Conservation (phyloP, 2,888 invertebrate genomes). For the Tachina fera region DNA sequence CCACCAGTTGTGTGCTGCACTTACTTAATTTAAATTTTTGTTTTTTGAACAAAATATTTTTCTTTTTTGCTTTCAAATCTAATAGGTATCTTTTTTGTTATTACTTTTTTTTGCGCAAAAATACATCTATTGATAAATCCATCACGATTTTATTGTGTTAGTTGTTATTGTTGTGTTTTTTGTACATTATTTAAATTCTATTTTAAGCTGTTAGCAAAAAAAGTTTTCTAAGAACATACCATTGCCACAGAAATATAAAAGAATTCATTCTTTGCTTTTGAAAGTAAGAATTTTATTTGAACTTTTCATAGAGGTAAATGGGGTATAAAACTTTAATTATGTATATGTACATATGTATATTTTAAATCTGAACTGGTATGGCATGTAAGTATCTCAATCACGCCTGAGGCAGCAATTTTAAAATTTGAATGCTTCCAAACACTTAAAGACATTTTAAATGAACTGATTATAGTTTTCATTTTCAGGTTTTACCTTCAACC, state of each 20-base stretch:
- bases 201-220: slow-evolving; percentile 15
- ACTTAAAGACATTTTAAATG: no score
- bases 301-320: background rate
- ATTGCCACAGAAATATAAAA: slow-evolving; percentile 14
- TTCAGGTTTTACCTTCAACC: no score
- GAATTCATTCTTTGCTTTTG: slow-evolving; percentile 14
- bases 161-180: slow-evolving; percentile 39
- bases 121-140: slow-evolving; percentile 52
- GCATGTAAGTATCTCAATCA: no score
- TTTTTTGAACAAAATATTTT: background rate
- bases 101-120: slow-evolving; percentile 13
- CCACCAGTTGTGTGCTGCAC: slow-evolving; percentile 30
- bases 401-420: no score
- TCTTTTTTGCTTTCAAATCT: slow-evolving; percentile 10
- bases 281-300: background rate
- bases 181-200: slow-evolving; percentile 27
- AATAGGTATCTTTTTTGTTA: slow-evolving; percentile 27
- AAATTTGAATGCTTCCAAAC: no score
- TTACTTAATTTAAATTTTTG: background rate
- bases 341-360: no score
- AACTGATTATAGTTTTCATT: background rate
- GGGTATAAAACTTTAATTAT: no score
- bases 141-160: slow-evolving; percentile 60
- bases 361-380: no score
- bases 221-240: background rate